Conservation (phyloP, 2,888 invertebrate genomes). For the Calephelis perditalis region DNA sequence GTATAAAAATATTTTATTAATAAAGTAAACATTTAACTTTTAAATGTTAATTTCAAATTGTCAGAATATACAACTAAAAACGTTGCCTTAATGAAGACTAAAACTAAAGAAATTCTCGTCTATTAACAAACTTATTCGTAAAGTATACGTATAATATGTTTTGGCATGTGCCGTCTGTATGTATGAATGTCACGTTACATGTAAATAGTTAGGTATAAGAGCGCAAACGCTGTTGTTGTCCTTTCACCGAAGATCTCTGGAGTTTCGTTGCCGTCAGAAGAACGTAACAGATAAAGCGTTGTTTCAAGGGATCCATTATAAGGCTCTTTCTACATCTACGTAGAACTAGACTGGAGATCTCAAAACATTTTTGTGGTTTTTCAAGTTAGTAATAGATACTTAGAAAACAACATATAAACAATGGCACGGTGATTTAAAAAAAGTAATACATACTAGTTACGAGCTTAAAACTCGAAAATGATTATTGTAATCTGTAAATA, state of each 20-base stretch:
- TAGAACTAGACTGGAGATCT: not conserved
- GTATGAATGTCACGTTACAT: slow-evolving; percentile 23
- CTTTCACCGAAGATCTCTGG: slow-evolving; percentile 79
- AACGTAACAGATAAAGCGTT: slow-evolving; percentile 52
- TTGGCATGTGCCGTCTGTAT: not conserved
- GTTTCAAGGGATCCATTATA: slow-evolving; percentile 44
- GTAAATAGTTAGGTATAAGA: slow-evolving; percentile 47
- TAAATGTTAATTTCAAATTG: not conserved
- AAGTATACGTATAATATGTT: not conserved
- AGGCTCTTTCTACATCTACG: slow-evolving; percentile 26
- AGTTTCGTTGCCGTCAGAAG: slow-evolving; percentile 67
- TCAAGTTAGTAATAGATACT: too few relatives aligned
- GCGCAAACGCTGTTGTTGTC: slow-evolving; percentile 71
- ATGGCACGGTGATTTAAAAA: too few relatives aligned
- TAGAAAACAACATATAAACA: too few relatives aligned
- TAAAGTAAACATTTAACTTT: too few relatives aligned
- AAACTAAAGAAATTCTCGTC: too few relatives aligned
- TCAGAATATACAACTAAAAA: not conserved
- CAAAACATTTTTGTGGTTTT: too few relatives aligned
- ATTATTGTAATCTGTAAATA: too few relatives aligned
- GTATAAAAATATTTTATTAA: too few relatives aligned
- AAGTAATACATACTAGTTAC: too few relatives aligned
- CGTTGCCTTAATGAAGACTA: too few relatives aligned
- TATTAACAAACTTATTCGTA: too few relatives aligned
- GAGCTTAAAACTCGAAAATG: too few relatives aligned